Evolutionary conservation across 2,888 invertebrate genomes (phyloP).

Genomic region (Synergus gifuensis): DNA sequence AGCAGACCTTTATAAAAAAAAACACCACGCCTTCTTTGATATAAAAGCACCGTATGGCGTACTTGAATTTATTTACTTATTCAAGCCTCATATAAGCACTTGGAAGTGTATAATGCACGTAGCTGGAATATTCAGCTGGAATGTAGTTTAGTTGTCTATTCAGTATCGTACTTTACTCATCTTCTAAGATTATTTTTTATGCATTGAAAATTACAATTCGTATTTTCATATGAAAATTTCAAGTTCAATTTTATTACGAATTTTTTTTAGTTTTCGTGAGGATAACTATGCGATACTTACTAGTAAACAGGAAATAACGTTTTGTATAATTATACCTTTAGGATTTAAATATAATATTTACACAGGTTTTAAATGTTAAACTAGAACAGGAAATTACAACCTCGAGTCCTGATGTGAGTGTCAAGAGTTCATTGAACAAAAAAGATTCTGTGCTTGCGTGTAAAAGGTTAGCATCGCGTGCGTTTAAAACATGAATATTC

Average conservation of each 20-base stretch:
- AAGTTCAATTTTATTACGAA: background rate
- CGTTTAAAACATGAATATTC: constrained; percentile 10
- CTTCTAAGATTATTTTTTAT: background rate
- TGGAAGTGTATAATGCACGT: background rate
- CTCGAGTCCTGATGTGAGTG: background rate
- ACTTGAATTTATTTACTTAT: constrained; percentile 35
- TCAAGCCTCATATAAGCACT: constrained; percentile 6
- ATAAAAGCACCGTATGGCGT: background rate
- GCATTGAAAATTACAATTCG: constrained; percentile 4
- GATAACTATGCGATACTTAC: background rate
- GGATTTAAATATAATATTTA: background rate
- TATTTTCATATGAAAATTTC: background rate
- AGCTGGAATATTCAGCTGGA: background rate
- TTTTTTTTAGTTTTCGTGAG: background rate
- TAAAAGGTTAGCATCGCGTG: constrained; percentile 8
- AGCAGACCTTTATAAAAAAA: constrained; percentile 22
- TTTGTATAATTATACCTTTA: background rate
- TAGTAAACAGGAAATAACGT: background rate
- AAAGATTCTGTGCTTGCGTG: background rate
- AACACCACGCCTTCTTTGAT: constrained; percentile 5
- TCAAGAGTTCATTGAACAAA: constrained; percentile 29
- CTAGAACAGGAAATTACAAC: background rate
- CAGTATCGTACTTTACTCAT: background rate
- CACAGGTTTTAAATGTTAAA: background rate
- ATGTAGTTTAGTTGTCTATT: background rate